Percentiles rank a stretch among this genome's conserved stretches.
phyloP scores from a whole-genome alignment of 2,113 vertebrate species.

The Erinaceus europaeus region DNA sequence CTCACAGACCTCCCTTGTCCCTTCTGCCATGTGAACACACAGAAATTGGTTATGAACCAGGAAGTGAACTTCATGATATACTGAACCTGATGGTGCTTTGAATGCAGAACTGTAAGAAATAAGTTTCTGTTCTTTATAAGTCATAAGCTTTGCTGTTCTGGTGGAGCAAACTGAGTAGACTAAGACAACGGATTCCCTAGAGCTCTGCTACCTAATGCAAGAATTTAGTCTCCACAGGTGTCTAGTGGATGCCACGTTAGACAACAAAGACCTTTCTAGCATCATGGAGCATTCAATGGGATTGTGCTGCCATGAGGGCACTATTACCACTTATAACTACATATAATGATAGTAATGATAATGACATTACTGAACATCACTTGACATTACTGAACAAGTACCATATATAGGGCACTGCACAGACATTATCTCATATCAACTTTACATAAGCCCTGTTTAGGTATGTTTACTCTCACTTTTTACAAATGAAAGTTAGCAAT shows the following conservation, averaged over 20 bases:
- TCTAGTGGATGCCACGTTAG: neutral
- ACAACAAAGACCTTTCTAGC: neutral
- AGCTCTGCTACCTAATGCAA: neutral
- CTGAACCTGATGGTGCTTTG: neutral
- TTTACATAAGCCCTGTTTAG: no score
- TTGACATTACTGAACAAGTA: no score
- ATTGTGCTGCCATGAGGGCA: neutral
- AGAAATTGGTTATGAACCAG: no score
- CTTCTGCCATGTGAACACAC: neutral
- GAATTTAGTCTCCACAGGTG: fast-evolving
- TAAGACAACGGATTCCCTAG: neutral
- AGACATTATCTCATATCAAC: no score
- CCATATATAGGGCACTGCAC: no score
- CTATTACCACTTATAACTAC: neutral
- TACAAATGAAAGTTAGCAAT: no score
- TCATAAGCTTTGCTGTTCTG: neutral
- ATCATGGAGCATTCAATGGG: neutral
- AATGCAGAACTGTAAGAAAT: neutral
- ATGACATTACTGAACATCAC: no score
- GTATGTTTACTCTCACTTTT: no score
- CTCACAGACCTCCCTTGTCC: neutral
- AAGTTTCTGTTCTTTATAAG: neutral
- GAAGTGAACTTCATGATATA: neutral
- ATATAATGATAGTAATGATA: no score
- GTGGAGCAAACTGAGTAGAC: no score